Conservation (phyloP, 2,113 vertebrate genomes). For the Colius striatus region DNA sequence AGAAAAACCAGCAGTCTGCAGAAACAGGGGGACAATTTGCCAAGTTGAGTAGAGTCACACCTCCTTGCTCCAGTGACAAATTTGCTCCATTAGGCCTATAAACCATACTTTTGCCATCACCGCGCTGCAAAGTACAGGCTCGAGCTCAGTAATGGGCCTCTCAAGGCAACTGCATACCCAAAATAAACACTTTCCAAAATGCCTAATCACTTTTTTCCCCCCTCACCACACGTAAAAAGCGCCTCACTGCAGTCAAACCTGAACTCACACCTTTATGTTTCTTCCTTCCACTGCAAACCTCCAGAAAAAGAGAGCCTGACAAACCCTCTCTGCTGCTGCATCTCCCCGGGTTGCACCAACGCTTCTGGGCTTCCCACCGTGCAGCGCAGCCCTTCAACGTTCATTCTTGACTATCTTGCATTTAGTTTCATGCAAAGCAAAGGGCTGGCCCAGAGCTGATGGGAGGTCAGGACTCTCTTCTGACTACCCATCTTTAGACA, state of each 20-base stretch:
- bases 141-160: not conserved
- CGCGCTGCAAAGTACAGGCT: not conserved
- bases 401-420: not conserved
- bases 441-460: not conserved
- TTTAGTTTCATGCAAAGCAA: not conserved
- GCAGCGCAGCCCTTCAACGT: not conserved
- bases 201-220: not conserved
- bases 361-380: not conserved
- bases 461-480: not conserved
- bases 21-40: conserved; percentile 43
- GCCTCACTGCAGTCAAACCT: not conserved
- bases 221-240: not conserved
- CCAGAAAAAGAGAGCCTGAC: not conserved
- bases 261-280: not conserved
- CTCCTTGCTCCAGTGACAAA: conserved; percentile 64
- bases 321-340: not conserved
- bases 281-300: not conserved
- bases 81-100: conserved; percentile 58
- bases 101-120: conserved; percentile 18
- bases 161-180: conserved; percentile 14
- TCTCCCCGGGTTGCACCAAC: not conserved
- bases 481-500: not conserved
- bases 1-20: conserved; percentile 1
- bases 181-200: conserved; percentile 13
- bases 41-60: conserved; percentile 43